Evolutionary conservation across 1,140 invertebrate genomes (phyloP), one percentile per base, ranked within the genome.

Genomic region (Subanguina moxae): DNA sequence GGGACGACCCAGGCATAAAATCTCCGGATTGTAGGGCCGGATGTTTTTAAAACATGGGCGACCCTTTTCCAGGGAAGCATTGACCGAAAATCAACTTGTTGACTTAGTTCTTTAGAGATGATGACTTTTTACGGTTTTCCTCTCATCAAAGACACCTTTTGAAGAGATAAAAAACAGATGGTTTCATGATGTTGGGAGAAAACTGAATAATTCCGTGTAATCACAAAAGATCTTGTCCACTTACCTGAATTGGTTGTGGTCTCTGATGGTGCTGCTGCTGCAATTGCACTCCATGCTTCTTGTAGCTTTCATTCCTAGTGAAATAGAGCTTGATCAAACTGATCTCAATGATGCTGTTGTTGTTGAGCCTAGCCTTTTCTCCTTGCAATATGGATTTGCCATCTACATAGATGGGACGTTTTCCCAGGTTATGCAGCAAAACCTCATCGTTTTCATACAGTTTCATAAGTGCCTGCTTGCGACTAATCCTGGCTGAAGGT

Each of bases 281-380:
- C 32, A 11, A 38, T 38, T 38, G 32, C 11, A 11, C 11, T 38
- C 32, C 32, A 38, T 38, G 32, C 32, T 38, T 38, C 11, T 38
- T 38, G 32, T 38, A 38, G 32, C n/a, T 73, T 43, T 80, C 71
- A 57, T 76, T 76, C 1, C 46, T 46, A 8, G 63, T n/a, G 61
- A 78, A 78, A 15, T 62, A 28, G 61, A 78, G 74, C n/a, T 52
- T 63, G 42, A 78, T 71, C 13, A 69, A 19, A 13, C 25, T 76
- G 25, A 93, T 91, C 88, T 97, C 93, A 67, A 98, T 89, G 1
- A 96, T 90, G 71, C 91, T 91, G 84, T 96, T 95, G 83, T 96
- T 90, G 73, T 63, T 28, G 19, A 71, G 56, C 27, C 28, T 25
- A 27, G 23, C 59, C 8, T 25, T 62, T 38, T 72, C 70, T 19